phyloP scores from a whole-genome alignment of 2,888 invertebrate species.

The Ormyrus rosae region DNA sequence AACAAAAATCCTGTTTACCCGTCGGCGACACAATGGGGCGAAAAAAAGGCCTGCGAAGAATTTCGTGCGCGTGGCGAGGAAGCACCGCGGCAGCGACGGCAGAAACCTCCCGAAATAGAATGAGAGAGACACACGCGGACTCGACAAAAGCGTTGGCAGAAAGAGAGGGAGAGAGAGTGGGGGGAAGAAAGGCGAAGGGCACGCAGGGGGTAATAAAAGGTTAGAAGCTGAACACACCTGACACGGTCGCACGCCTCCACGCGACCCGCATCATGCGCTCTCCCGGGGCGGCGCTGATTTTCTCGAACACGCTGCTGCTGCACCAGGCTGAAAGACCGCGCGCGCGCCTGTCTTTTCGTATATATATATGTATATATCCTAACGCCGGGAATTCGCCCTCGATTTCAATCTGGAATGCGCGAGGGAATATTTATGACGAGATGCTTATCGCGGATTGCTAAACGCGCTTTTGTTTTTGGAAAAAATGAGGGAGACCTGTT shows the following conservation, averaged over 20 bases:
- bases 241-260: slow-evolving; percentile 70
- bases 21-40: background rate
- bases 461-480: too few species aligned
- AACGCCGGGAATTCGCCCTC: too few species aligned
- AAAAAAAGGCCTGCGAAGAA: background rate
- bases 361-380: too few species aligned
- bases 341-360: too few species aligned
- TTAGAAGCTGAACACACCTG: slow-evolving; percentile 65
- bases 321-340: slow-evolving; percentile 3
- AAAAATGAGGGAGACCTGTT: too few species aligned
- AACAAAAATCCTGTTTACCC: background rate
- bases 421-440: background rate
- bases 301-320: slow-evolving; percentile 23
- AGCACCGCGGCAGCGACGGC: background rate
- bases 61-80: background rate
- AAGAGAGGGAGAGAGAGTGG: slow-evolving; percentile 47
- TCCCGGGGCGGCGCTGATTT: slow-evolving; percentile 42
- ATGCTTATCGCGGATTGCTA: too few species aligned
- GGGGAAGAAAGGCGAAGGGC: slow-evolving; percentile 46
- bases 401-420: background rate
- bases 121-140: too few species aligned
- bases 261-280: slow-evolving; percentile 64
- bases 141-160: background rate
- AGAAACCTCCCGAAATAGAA: slow-evolving; percentile 9
- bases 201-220: slow-evolving; percentile 64